Conservation (phyloP, 2,113 vertebrate species). For the Prietella phreatophila region DNA sequence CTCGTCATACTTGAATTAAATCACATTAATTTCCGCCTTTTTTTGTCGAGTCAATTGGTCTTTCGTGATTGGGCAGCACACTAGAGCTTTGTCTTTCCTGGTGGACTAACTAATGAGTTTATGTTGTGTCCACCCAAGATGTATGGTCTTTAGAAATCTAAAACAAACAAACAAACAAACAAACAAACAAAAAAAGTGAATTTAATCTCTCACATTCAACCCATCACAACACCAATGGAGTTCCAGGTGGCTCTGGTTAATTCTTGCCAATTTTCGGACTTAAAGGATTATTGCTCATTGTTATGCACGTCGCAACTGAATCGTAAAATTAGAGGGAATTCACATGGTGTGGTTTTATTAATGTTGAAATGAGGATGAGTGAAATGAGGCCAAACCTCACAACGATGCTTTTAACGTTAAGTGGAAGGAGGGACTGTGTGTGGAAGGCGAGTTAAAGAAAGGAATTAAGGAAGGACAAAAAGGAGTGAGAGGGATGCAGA, state of each 20-base stretch:
- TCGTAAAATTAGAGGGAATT: background rate
- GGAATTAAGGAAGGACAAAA: background rate
- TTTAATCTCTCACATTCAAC: background rate
- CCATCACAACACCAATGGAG: background rate
- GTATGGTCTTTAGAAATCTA: background rate
- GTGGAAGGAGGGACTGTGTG: background rate
- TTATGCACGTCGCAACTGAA: background rate
- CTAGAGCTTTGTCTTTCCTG: background rate
- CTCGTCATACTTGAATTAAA: background rate
- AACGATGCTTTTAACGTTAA: background rate
- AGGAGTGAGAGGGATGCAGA: background rate
- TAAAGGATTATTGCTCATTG: conserved; percentile 11
- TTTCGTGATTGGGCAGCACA: background rate
- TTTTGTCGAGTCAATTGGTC: background rate
- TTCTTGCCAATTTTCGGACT: background rate
- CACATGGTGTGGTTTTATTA: background rate
- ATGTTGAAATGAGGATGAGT: background rate
- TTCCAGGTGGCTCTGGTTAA: background rate
- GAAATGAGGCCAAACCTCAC: background rate
- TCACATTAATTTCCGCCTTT: background rate
- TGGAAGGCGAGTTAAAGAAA: background rate
- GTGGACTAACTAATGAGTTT: background rate
- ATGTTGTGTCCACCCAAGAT: background rate
- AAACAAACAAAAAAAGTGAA: background rate
- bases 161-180: background rate